These are phyloP conservation scores for Drosophila orena DNA, from an alignment of 1,140 invertebrate genomes.

Conservation along the genomic window DNA sequence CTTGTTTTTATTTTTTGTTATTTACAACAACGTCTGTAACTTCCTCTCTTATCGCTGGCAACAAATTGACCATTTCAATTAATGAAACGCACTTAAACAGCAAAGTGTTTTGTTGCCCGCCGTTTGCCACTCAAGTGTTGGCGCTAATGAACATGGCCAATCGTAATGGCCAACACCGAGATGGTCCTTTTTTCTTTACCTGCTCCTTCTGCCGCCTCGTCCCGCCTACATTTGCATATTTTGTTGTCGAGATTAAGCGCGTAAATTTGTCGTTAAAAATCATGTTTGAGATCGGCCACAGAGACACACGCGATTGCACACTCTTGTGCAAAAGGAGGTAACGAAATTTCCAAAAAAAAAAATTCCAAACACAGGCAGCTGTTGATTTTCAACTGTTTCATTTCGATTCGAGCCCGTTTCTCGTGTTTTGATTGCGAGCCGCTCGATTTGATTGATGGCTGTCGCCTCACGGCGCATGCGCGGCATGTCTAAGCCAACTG, in stretches of 20 bases:
- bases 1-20: slow-evolving; percentile 4
- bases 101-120: slow-evolving; percentile 27
- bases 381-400: slow-evolving; percentile 66
- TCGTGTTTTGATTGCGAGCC: slow-evolving; percentile 64
- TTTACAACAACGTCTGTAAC: slow-evolving; percentile 22
- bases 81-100: slow-evolving; percentile 81
- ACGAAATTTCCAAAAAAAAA: background rate
- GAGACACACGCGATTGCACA: slow-evolving; percentile 53
- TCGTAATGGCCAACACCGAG: slow-evolving; percentile 32
- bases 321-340: background rate
- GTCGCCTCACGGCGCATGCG: slow-evolving; percentile 77
- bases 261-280: slow-evolving; percentile 84
- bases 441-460: slow-evolving; percentile 81
- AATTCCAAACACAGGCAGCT: slow-evolving; percentile 47
- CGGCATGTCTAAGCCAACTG: slow-evolving; percentile 66
- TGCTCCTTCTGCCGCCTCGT: slow-evolving; percentile 19
- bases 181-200: slow-evolving; percentile 3
- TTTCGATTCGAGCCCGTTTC: slow-evolving; percentile 31
- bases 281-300: slow-evolving; percentile 61
- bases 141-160: slow-evolving; percentile 67
- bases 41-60: slow-evolving; percentile 61
- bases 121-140: slow-evolving; percentile 65
- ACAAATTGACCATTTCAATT: slow-evolving; percentile 82
- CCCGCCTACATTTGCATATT: slow-evolving; percentile 76
- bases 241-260: slow-evolving; percentile 79